A percentile compares a stretch with the other conserved stretches of the same genome.
Evolutionary conservation across 53 echinoderm and acorn worm genomes (phyloP).

Genomic region (Apostichopus leukothele): DNA sequence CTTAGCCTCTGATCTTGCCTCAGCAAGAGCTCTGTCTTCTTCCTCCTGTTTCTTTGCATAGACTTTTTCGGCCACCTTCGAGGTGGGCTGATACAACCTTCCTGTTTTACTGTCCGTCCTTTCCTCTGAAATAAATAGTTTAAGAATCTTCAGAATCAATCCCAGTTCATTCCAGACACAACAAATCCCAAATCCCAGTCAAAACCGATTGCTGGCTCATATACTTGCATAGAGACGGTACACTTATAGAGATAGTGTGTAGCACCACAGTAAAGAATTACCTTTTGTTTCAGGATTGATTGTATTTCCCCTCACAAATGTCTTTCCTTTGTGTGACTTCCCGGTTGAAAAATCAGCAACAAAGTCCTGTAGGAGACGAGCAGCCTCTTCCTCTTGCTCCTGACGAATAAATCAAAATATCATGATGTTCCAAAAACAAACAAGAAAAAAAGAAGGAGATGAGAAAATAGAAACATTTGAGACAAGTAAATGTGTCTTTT

Average conservation of each 20-base stretch:
- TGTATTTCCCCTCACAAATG: constrained; percentile 86
- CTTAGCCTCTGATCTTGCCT: constrained; percentile 1
- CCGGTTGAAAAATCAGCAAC: constrained; percentile 90
- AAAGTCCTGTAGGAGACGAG: constrained; percentile 95
- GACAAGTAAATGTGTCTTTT: too few relatives aligned
- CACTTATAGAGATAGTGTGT: too few relatives aligned
- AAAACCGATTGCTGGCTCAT: too few relatives aligned
- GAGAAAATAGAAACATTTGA: too few relatives aligned
- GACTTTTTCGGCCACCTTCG: constrained; percentile 76
- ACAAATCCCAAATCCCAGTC: too few relatives aligned
- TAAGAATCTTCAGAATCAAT: background rate
- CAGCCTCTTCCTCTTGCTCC: constrained; percentile 97
- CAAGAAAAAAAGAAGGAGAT: too few relatives aligned
- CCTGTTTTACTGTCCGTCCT: constrained; percentile 72
- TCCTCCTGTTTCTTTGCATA: constrained; percentile 68
- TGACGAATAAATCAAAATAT: constrained; percentile 16
- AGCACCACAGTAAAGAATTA: background rate
- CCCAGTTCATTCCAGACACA: background rate
- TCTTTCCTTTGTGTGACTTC: constrained; percentile 70
- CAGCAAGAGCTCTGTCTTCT: constrained; percentile 56
- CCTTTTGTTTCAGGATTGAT: constrained; percentile 93
- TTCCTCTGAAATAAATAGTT: constrained; percentile 65
- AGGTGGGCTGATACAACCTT: constrained; percentile 81
- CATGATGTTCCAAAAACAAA: too few relatives aligned
- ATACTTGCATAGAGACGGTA: too few relatives aligned